Evolutionary conservation across 2,113 vertebrate species (phyloP), one percentile per base, ranked within the genome.

Genomic region (Pterophyllum scalare): DNA sequence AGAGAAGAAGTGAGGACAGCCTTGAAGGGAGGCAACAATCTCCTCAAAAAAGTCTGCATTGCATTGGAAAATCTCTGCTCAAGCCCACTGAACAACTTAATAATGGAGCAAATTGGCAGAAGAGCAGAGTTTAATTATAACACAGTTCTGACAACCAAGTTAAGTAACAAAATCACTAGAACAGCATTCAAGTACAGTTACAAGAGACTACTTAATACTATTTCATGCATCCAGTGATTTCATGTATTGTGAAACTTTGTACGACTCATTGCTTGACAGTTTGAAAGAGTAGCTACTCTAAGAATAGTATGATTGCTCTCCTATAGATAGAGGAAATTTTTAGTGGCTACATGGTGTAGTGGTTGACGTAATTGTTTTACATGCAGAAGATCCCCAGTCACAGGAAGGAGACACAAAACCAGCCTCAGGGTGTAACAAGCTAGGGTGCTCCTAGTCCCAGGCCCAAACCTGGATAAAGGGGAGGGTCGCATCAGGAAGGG

Each of bases 1-100:
- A 87, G 62, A 77, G 24, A 75, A 70, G 52, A 89, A 20, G 75
- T 58, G 72, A 74, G 56, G 84, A 61, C 4, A 7, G 76, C 40
- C 26, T 82, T 17, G 6, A 60, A 60, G 70, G 57, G 28, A 74
- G 52, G 20, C 54, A 80, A 72, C 31, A 24, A 76, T 60, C 12
- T 77, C 58, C 6, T 3, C 15, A 46, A 35, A 9, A 1, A 59
- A 49, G n/a, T 26, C 26, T 46, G 46, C 31, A 77, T 60, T 33
- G 58, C 11, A 1, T 14, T 28, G 22, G 61, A 77, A 54, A 75
- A 58, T 87, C 72, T 74, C 70, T 75, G 64, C 75, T 10, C 20
- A 28, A 38, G 57, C 26, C 75, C 43, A 82, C 20, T 40, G n/a
- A 24, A 64, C 59, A 81, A 54, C 58, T 58, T 49, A 14, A 65